Evolutionary conservation across 2,113 vertebrate species (phyloP).

Genomic region (Cynoglossus semilaevis): DNA sequence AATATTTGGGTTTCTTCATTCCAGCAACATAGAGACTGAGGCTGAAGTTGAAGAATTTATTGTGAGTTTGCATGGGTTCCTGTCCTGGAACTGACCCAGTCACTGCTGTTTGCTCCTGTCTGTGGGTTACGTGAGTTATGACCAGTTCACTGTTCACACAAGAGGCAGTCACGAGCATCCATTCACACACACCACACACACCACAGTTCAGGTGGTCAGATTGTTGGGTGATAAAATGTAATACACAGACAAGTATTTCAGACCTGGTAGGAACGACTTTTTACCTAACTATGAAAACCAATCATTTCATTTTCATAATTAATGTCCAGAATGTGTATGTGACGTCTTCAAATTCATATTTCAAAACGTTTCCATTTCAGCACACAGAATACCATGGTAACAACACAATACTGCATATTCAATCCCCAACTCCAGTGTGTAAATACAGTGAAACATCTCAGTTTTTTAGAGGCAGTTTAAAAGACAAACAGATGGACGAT

Average conservation of each 20-base stretch:
- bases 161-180: conserved; percentile 19
- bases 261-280: neutral
- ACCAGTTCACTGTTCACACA: conserved; percentile 28
- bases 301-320: neutral
- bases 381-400: no score
- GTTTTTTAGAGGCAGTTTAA: no score
- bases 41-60: neutral
- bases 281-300: neutral
- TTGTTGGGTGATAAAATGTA: conserved; percentile 49
- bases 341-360: no score
- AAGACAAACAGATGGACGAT: no score
- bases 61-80: conserved; percentile 23
- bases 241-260: conserved; percentile 13
- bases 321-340: no score
- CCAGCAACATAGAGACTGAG: conserved; percentile 27
- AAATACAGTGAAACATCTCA: no score
- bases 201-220: conserved; percentile 24
- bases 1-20: neutral
- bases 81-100: conserved; percentile 40
- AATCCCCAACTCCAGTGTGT: no score
- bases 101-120: conserved; percentile 41
- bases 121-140: conserved; percentile 47
- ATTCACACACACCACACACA: conserved; percentile 13
- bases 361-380: no score
- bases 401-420: no score